phyloP scores from a whole-genome alignment of 1,140 invertebrate genomes.

The Heliconius congener region DNA sequence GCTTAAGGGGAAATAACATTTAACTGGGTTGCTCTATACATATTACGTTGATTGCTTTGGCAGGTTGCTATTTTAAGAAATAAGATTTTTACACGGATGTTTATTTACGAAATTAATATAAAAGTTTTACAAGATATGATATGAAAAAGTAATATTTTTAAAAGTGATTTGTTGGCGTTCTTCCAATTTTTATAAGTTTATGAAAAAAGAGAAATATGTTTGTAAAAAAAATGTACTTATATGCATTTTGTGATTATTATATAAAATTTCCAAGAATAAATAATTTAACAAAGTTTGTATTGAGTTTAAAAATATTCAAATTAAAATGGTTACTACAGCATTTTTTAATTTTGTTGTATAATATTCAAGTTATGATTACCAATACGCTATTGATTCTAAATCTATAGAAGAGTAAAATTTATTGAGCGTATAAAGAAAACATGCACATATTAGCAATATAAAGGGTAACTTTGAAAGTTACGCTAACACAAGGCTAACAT shows the following conservation, averaged over 20 bases:
- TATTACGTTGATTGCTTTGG: neutral
- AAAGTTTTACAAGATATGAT: neutral
- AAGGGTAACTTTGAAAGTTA: neutral
- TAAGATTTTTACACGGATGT: neutral
- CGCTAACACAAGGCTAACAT: neutral
- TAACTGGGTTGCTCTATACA: conserved; percentile 2
- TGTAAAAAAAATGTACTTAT: no score
- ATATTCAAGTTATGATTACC: neutral
- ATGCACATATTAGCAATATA: neutral
- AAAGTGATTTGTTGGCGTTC: neutral
- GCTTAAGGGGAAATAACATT: neutral
- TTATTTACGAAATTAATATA: neutral
- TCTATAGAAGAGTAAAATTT: neutral
- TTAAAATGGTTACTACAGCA: no score
- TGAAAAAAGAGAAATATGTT: no score
- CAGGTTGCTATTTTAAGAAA: neutral
- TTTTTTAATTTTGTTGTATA: neutral
- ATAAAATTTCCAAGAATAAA: no score
- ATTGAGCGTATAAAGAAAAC: conserved; percentile 8
- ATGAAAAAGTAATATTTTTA: neutral
- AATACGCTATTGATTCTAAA: neutral
- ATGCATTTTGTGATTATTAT: no score
- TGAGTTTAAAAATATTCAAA: no score
- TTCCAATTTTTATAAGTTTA: neutral
- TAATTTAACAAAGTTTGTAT: no score